Conservation (phyloP, 2,113 vertebrate genomes). For the Prunella fulvescens region DNA sequence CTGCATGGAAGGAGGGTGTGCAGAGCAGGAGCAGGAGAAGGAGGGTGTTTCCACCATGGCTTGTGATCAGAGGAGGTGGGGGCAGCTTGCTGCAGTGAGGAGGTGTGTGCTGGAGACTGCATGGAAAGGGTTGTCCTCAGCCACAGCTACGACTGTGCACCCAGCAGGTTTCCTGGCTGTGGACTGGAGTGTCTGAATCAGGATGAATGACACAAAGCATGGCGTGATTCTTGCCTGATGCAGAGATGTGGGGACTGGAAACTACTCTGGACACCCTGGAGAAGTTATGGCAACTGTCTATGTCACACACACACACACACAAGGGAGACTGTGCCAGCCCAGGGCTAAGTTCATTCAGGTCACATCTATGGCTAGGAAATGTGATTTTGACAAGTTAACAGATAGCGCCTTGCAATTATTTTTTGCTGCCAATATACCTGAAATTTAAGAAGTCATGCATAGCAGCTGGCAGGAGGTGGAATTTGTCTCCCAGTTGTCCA, state of each 20-base stretch:
- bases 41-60: background rate
- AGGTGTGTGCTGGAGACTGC: background rate
- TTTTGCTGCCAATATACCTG: background rate
- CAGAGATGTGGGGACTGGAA: background rate
- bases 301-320: rapidly evolving
- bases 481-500: background rate
- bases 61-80: background rate
- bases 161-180: background rate
- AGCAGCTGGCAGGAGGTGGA: background rate
- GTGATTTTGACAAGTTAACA: background rate
- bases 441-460: background rate
- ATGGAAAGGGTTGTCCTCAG: background rate
- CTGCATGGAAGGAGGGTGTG: background rate
- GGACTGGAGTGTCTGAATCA: background rate
- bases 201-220: background rate
- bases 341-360: background rate
- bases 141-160: rapidly evolving
- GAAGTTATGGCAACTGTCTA: background rate
- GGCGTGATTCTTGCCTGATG: background rate
- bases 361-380: background rate
- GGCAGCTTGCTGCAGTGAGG: background rate
- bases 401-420: background rate
- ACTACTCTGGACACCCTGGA: background rate
- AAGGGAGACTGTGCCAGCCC: background rate
- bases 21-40: background rate